Percentiles rank a stretch among this genome's conserved stretches.
These are phyloP conservation scores for Gonioctena quinquepunctata DNA, from an alignment of 1,140 invertebrate species.

Conservation along the genomic window DNA sequence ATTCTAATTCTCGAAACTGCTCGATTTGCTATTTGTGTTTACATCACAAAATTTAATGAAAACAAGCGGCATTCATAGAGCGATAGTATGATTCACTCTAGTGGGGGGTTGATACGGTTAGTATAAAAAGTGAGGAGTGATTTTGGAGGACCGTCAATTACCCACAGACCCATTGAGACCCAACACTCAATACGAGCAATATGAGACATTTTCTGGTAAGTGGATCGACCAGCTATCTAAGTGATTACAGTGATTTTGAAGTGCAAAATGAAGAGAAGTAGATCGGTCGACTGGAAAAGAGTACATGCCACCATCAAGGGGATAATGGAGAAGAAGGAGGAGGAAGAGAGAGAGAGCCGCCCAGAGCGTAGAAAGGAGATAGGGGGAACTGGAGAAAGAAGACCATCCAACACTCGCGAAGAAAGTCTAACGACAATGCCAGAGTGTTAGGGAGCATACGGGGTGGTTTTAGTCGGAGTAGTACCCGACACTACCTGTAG, in stretches of 20 bases:
- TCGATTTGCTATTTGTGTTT: slow-evolving; percentile 7
- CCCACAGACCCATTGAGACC: background rate
- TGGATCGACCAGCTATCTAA: background rate
- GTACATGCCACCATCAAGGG: too few species aligned
- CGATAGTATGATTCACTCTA: slow-evolving; percentile 8
- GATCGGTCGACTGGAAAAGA: too few species aligned
- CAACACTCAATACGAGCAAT: background rate
- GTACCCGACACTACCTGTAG: too few species aligned
- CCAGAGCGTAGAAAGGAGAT: too few species aligned
- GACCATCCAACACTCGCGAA: too few species aligned
- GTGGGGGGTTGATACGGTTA: background rate
- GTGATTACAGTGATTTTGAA: background rate
- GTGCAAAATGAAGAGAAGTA: too few species aligned
- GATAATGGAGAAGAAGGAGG: too few species aligned
- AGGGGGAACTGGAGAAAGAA: too few species aligned
- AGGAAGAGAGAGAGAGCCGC: too few species aligned
- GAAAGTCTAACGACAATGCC: too few species aligned
- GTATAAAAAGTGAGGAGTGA: slow-evolving; percentile 3
- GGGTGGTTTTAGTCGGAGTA: too few species aligned
- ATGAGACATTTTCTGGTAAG: slow-evolving; percentile 8
- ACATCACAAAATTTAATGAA: slow-evolving; percentile 9
- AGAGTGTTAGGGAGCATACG: too few species aligned
- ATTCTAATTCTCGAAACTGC: background rate
- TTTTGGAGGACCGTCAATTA: slow-evolving; percentile 9
- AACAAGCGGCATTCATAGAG: background rate